phyloP scores from a whole-genome alignment of 2,113 vertebrate genomes.

The Elephas maximus region DNA sequence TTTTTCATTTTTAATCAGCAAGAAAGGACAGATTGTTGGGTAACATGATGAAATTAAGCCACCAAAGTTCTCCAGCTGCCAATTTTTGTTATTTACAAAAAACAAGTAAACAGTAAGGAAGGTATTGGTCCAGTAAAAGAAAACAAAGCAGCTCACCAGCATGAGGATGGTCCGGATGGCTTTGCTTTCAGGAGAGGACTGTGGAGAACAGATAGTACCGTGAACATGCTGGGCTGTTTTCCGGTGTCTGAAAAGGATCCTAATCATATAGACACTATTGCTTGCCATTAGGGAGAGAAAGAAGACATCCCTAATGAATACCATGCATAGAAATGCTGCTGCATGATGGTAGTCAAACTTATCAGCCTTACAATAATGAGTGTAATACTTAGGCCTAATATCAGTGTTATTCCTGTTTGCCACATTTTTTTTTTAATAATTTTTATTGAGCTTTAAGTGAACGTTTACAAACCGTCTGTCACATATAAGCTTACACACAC shows the following conservation, averaged over 20 bases:
- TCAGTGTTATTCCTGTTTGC: background rate
- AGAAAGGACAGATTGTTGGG: too few relatives aligned
- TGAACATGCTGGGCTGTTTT: background rate
- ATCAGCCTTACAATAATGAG: background rate
- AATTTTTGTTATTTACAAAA: too few relatives aligned
- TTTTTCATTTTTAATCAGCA: too few relatives aligned
- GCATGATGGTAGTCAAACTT: rapidly evolving
- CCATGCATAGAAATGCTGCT: background rate
- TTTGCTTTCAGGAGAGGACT: background rate
- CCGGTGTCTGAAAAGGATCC: background rate
- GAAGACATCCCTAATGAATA: background rate
- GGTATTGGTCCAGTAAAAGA: background rate
- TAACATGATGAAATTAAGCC: too few relatives aligned
- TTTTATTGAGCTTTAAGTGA: too few relatives aligned
- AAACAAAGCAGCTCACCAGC: background rate
- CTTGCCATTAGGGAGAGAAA: background rate
- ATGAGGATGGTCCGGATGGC: background rate
- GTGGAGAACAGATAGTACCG: background rate
- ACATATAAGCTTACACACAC: too few relatives aligned
- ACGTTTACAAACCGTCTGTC: too few relatives aligned
- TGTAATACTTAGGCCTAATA: background rate
- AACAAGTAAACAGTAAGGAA: background rate
- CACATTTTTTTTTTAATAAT: background rate
- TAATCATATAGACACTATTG: background rate
- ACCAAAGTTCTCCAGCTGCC: too few relatives aligned